phyloP scores from a whole-genome alignment of 2,797 vertebrate genomes.

The Pantherophis vulpinus region DNA sequence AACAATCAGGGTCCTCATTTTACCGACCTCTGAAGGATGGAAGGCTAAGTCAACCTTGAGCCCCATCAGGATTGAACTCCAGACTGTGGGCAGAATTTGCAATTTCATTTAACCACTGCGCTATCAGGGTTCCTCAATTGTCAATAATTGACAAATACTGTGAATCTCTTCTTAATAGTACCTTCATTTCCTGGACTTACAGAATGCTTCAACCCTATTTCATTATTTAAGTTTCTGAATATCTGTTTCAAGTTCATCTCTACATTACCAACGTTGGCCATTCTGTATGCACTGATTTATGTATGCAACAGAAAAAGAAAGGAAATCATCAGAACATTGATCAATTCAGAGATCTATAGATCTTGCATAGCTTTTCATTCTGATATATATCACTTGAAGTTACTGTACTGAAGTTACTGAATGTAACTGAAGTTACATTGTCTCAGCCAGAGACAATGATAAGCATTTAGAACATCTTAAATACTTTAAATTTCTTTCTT shows the following conservation, averaged over 20 bases:
- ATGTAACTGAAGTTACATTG: no score
- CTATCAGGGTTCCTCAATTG: background rate
- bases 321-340: background rate
- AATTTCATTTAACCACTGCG: background rate
- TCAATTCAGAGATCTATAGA: background rate
- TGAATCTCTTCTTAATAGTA: background rate
- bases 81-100: background rate
- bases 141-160: background rate
- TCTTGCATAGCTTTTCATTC: background rate
- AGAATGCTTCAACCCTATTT: background rate
- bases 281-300: background rate
- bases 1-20: background rate
- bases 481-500: slow-evolving; percentile 1
- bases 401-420: background rate
- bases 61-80: background rate
- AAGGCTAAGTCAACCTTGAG: background rate
- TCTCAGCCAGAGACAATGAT: background rate
- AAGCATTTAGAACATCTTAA: background rate
- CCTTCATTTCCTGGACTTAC: background rate
- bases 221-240: background rate
- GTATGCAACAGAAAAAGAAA: background rate
- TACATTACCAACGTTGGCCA: background rate
- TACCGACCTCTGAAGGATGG: background rate
- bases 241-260: background rate
- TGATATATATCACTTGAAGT: background rate